phyloP scores from a whole-genome alignment of 2,888 invertebrate species.

The Nipponacmea schrenckii region DNA sequence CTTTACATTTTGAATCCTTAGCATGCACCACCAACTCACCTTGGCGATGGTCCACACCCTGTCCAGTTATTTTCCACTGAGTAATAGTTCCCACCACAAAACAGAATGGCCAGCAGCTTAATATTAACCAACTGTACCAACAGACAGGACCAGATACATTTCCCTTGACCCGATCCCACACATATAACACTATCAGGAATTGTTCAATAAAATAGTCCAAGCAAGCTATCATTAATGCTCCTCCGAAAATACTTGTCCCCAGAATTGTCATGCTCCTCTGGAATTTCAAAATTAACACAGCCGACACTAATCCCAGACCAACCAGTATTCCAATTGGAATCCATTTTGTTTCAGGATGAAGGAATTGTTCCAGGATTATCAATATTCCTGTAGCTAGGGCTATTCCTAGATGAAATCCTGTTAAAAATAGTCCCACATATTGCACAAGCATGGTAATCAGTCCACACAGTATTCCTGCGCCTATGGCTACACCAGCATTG shows the following conservation, averaged over 20 bases:
- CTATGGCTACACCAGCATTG: conserved; percentile 78
- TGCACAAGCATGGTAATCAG: conserved; percentile 85
- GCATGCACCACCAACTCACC: conserved; percentile 50
- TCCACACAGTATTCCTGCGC: conserved; percentile 81
- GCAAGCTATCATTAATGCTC: conserved; percentile 77
- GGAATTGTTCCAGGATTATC: conserved; percentile 71
- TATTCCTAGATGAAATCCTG: conserved; percentile 81
- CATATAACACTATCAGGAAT: conserved; percentile 76
- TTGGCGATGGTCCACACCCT: conserved; percentile 70
- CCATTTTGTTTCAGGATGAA: conserved; percentile 75
- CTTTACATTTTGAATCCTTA: too few species aligned
- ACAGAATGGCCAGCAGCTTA: conserved; percentile 80
- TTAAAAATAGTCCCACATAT: conserved; percentile 84
- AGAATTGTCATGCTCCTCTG: conserved; percentile 80
- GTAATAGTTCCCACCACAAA: conserved; percentile 77
- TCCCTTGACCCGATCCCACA: conserved; percentile 76
- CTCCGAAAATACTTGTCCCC: conserved; percentile 82
- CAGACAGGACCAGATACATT: conserved; percentile 72
- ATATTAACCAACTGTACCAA: conserved; percentile 79
- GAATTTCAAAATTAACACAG: conserved; percentile 79
- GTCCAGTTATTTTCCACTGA: conserved; percentile 78
- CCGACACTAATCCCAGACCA: conserved; percentile 77
- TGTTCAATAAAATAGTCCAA: conserved; percentile 82
- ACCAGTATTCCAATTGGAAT: conserved; percentile 78
- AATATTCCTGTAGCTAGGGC: conserved; percentile 64